Evolutionary conservation across 1,140 invertebrate genomes (phyloP).

Genomic region (Drosophila tropicalis): DNA sequence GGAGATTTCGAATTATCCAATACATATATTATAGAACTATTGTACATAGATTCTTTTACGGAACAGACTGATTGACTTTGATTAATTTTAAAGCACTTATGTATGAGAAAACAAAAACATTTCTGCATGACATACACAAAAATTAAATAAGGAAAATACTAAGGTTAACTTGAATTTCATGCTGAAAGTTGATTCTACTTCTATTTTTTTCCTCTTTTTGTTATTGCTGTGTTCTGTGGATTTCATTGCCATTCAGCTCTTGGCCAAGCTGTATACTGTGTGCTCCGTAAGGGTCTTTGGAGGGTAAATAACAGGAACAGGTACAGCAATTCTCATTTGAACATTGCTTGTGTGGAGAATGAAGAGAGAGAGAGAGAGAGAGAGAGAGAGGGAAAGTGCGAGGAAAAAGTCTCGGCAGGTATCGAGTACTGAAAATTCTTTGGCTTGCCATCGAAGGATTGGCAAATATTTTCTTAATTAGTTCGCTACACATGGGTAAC

Average conservation of each 20-base stretch:
- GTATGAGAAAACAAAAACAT: too few relatives aligned
- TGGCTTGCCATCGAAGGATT: slow-evolving; percentile 48
- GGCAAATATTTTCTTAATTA: slow-evolving; percentile 80
- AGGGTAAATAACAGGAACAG: background rate
- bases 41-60: too few relatives aligned
- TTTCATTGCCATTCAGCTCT: background rate
- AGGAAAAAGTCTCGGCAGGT: slow-evolving; percentile 57
- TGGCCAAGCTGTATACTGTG: too few relatives aligned
- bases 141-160: too few relatives aligned
- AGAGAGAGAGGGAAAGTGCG: too few relatives aligned
- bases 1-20: too few relatives aligned
- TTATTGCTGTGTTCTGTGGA: slow-evolving; percentile 15
- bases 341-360: background rate
- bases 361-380: slow-evolving; percentile 14
- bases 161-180: too few relatives aligned
- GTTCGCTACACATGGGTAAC: slow-evolving; percentile 44
- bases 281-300: background rate
- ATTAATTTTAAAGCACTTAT: too few relatives aligned
- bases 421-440: slow-evolving; percentile 55
- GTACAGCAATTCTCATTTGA: background rate
- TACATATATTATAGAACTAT: too few relatives aligned
- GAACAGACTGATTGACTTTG: too few relatives aligned
- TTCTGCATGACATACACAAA: too few relatives aligned
- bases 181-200: background rate
- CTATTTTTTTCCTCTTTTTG: background rate